A percentile compares a stretch with the other conserved stretches of the same genome.
Evolutionary conservation across 1,140 invertebrate species (phyloP).

Genomic region (Eumeta japonica): DNA sequence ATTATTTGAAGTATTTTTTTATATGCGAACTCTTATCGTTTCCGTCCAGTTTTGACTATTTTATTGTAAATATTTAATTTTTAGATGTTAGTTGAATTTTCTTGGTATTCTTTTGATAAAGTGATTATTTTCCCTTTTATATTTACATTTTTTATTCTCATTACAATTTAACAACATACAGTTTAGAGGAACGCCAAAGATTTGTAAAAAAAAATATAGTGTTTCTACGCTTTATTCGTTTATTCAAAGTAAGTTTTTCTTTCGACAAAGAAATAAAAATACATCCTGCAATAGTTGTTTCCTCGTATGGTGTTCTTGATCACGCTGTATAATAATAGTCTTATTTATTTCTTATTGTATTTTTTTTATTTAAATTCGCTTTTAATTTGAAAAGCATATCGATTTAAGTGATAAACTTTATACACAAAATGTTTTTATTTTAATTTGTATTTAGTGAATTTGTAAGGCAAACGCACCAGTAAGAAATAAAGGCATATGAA

Average conservation of each 20-base stretch:
- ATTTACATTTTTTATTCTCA: constrained; percentile 9
- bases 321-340: too few species aligned
- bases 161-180: constrained; percentile 41
- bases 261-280: too few species aligned
- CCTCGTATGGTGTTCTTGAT: too few species aligned
- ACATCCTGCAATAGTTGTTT: too few species aligned
- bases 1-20: constrained; percentile 23
- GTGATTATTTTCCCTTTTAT: constrained; percentile 5
- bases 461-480: constrained; percentile 53
- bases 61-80: constrained; percentile 22
- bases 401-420: constrained; percentile 31
- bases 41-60: constrained; percentile 42
- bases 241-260: too few species aligned
- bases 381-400: constrained; percentile 41
- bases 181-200: constrained; percentile 55
- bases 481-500: constrained; percentile 55
- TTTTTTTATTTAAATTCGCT: constrained; percentile 26
- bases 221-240: too few species aligned
- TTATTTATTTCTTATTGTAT: constrained; percentile 22
- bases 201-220: too few species aligned
- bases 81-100: constrained; percentile 18
- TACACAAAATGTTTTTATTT: constrained; percentile 30
- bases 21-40: constrained; percentile 42
- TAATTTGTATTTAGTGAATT: constrained; percentile 50
- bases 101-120: constrained; percentile 28